Percentiles rank a stretch among this genome's conserved stretches.
Evolutionary conservation across 2,888 invertebrate species (phyloP).

Genomic region (Calameuta filiformis): DNA sequence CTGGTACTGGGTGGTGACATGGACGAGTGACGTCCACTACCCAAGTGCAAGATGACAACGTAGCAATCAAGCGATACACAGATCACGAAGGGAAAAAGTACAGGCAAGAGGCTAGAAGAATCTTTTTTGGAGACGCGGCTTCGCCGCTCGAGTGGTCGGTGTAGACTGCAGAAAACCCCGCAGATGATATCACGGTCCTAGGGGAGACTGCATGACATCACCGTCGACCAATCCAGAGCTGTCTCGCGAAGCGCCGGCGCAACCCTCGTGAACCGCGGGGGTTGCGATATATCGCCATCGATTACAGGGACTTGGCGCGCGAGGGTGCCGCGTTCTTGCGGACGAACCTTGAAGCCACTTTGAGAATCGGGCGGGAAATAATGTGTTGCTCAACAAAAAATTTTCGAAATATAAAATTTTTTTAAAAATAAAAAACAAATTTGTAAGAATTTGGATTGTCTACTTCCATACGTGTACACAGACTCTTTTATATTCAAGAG

Average conservation of each 20-base stretch:
- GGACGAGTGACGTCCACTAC: too few species aligned
- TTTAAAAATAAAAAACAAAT: too few species aligned
- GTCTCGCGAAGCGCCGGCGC: conserved; percentile 28
- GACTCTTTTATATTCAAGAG: conserved; percentile 45
- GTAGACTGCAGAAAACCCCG: conserved; percentile 64
- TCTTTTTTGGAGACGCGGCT: conserved; percentile 47
- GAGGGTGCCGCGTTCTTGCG: conserved; percentile 7
- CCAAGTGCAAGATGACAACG: too few species aligned
- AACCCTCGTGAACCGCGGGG: conserved; percentile 29
- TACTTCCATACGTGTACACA: too few species aligned
- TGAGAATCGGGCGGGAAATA: conserved; percentile 33
- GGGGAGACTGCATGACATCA: conserved; percentile 65
- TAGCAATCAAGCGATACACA: too few species aligned
- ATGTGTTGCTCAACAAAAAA: not conserved
- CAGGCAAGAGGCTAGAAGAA: conserved; percentile 15
- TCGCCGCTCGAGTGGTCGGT: conserved; percentile 59
- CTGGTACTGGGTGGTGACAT: too few species aligned
- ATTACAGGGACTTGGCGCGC: conserved; percentile 54
- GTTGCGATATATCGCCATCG: conserved; percentile 64
- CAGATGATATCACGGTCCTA: conserved; percentile 62
- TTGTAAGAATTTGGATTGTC: too few species aligned
- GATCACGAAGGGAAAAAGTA: too few species aligned
- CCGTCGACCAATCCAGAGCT: conserved; percentile 51
- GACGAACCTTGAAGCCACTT: conserved; percentile 19
- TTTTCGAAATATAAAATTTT: not conserved